Evolutionary conservation across 2,113 vertebrate genomes (phyloP), one percentile per base, ranked within the genome.

Genomic region (Gavialis gangeticus): DNA sequence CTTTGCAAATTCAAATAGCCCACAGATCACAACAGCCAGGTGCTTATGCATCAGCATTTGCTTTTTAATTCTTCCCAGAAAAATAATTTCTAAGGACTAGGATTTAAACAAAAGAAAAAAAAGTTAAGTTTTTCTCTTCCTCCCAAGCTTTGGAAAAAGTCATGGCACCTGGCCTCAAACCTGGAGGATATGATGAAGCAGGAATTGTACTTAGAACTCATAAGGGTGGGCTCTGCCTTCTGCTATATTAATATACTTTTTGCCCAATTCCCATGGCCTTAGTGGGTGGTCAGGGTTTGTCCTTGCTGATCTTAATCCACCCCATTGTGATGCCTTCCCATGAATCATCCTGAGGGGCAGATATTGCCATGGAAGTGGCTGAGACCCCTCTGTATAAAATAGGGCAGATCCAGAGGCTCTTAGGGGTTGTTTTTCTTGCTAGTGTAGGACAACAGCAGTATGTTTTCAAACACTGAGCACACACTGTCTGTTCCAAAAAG

Each of bases 321-420:
- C 82, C 67, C 13, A 56, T 30, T 56, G 13, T 12, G 75, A 69
- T 27, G n/a, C 19, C 16, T 77, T 80, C 57, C n/a, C 14, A 19
- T 69, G 67, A 5, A 71, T 18, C 34, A 71, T 71, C 34, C 30
- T 5, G 8, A 92, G 75, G 18, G 34, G 66, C 88, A 10, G 0
- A 0, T n/a, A 21, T 24, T 71, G 17, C 62, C 27, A 22, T 85
- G 80, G 64, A n/a, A 60, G 46, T 55, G 28, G 27, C 25, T 84
- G 54, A 84, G 34, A 90, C 24, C 28, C 28, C n/a, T 15, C 67
- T 2, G 0, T 3, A 46, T 69, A 28, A 10, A 62, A 0, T 64
- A 27, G 34, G 60, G 63, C 69, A 8, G 34, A 71, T 71, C n/a
- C 22, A 13, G 18, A 34, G 64, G 4, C 28, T 28, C 28, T n/a